Base-by-base conservation (phyloP, 2,888 invertebrate species). In the Drosophila recens region DNA sequence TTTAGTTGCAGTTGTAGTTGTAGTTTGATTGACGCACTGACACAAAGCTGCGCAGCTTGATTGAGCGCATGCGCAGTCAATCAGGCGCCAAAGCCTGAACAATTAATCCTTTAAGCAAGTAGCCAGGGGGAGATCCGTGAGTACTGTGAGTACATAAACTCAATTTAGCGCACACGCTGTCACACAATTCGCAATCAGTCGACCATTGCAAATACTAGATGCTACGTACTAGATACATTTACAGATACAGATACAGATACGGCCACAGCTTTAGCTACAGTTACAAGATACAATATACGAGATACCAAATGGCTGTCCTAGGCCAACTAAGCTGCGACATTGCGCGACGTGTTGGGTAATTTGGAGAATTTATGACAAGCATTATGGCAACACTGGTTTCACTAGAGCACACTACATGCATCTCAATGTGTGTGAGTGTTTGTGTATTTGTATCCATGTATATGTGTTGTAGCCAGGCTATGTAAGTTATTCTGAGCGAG, bases 301-400 rank as follows among this genome's bases (percentile, higher is more conserved):
- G 45, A 64, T 33, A 52, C 45, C 69, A 64, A 68, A 59, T 69
- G 58, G 56, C 63, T 10, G 52, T 66, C 63, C 67, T 67, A 49
- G 75, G 67, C 67, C 79, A 76, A 61, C 64, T 67, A 49, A 63
- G 75, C 69, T 68, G 58, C 58, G 66, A 77, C 67, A 62, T 68
- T 67, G 71, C 59, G 71, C 67, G 82, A 82, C 82, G 79, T 84
- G 84, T 87, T 84, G 80, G 89, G 86, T 90, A 90, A 90, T 90
- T 90, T 90, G 82, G 79, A 81, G 85, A 90, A 90, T 90, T 90
- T 90, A 89, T 87, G 86, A 88, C 89, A 75, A 74, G 87, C 86
- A 84, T 87, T 88, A 82, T 88, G 86, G 87, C 84, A 84, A 86
- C 86, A 87, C 88, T 79, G 81, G 82, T 68, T 67, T 53, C 70